A percentile compares a stretch with the other conserved stretches of the same genome.
Evolutionary conservation across 2,797 vertebrate genomes (phyloP).

Genomic region (Pempheris klunzingeri): DNA sequence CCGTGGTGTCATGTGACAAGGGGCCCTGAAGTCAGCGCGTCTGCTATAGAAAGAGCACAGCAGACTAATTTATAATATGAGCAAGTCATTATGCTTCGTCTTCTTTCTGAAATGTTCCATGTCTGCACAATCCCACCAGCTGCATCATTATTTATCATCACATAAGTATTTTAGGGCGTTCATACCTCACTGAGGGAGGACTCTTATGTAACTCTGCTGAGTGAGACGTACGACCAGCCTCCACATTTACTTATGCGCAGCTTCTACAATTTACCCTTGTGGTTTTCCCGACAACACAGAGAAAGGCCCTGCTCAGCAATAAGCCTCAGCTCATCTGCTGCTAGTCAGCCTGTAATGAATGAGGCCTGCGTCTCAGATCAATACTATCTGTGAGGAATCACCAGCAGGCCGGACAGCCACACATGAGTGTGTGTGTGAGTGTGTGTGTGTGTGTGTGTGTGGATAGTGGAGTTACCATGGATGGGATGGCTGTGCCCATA

Average conservation of each 20-base stretch:
- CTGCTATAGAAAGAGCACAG: too few relatives aligned
- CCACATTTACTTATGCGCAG: slow-evolving; percentile 75
- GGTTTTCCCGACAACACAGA: slow-evolving; percentile 59
- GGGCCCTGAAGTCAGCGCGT: too few relatives aligned
- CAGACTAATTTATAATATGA: too few relatives aligned
- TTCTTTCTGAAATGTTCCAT: neutral
- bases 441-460: slow-evolving; percentile 25
- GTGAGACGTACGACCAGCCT: slow-evolving; percentile 59
- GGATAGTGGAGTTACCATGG: slow-evolving; percentile 48
- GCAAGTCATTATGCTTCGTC: too few relatives aligned
- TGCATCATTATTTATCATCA: slow-evolving; percentile 24
- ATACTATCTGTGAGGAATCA: slow-evolving; percentile 86
- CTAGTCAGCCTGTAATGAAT: slow-evolving; percentile 84
- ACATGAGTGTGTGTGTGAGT: slow-evolving; percentile 62
- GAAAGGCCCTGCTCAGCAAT: slow-evolving; percentile 84
- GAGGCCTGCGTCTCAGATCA: slow-evolving; percentile 78
- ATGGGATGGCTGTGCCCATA: neutral
- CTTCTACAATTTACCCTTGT: slow-evolving; percentile 70
- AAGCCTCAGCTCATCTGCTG: slow-evolving; percentile 81
- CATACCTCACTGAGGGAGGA: slow-evolving; percentile 9
- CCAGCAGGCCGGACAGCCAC: slow-evolving; percentile 70
- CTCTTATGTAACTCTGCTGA: slow-evolving; percentile 72
- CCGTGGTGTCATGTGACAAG: too few relatives aligned
- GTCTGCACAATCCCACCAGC: neutral
- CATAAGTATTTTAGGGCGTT: neutral